phyloP scores from a whole-genome alignment of 2,888 invertebrate genomes.

The Hypolimnas misippus region DNA sequence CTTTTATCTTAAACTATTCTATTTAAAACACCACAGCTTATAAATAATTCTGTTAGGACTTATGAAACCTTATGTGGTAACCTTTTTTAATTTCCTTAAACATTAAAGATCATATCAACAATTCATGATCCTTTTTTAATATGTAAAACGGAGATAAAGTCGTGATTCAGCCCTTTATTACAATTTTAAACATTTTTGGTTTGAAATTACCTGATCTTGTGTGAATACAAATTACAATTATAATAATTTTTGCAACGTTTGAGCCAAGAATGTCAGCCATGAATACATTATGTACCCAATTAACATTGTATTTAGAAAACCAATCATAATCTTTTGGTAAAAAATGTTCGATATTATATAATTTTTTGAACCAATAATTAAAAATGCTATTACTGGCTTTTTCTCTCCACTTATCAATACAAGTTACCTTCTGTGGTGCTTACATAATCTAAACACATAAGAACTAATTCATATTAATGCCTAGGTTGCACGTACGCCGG shows the following conservation, averaged over 20 bases:
- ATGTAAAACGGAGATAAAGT: neutral
- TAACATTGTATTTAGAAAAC: neutral
- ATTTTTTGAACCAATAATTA: neutral
- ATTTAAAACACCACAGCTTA: slow-evolving; percentile 33
- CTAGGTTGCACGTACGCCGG: slow-evolving; percentile 66
- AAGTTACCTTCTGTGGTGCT: slow-evolving; percentile 40
- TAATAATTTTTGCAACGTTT: neutral
- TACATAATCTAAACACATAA: slow-evolving; percentile 31
- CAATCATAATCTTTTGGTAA: neutral
- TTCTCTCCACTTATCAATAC: slow-evolving; percentile 32
- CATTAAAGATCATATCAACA: slow-evolving; percentile 7
- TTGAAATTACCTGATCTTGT: neutral
- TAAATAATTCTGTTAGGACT: neutral
- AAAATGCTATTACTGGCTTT: slow-evolving; percentile 26
- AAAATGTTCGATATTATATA: neutral
- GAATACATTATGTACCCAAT: neutral
- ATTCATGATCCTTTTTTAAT: neutral
- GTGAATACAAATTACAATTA: neutral
- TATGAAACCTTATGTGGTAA: too few species aligned
- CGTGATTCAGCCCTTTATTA: neutral
- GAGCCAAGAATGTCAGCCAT: neutral
- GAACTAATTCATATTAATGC: slow-evolving; percentile 52
- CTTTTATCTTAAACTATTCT: slow-evolving; percentile 67
- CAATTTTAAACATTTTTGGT: neutral
- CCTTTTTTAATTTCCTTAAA: neutral